Base-by-base conservation (phyloP, 2,797 vertebrate species). In the Microhierax caerulescens region DNA sequence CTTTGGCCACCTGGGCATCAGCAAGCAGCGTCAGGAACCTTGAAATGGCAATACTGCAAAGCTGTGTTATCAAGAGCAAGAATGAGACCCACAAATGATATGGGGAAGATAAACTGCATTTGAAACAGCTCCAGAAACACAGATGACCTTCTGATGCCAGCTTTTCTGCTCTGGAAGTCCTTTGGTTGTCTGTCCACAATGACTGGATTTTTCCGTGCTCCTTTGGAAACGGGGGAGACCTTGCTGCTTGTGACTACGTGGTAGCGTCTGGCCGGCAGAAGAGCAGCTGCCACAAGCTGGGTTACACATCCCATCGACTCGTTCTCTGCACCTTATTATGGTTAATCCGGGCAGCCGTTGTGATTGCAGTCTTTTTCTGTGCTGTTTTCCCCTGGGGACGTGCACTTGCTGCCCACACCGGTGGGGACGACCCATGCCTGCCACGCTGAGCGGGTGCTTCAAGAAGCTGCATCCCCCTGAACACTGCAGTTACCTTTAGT, bases 401-500 rank as follows among this genome's bases (percentile, higher is more conserved):
- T 56, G 36, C 48, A 12, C 60, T n/a, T 21, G 34, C 25, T 61
- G 51, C 82, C 50, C 54, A 32, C 48, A 1, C 7, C 18, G 5
- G 24, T 7, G n/a, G 25, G 24, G 43, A 43, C 45, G 4, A 54
- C 23, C 56, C 32, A 4, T 2, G 5, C 43, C 54, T 65, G 34
- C 30, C 28, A 3, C 22, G 1, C 59, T 11, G 18, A 65, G 61
- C 43, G 6, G 53, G 5, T 27, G 36, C 59, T 47, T 30, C 32
- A 2, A 5, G 65, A 53, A 7, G 39, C 11, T 27, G 7, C 15
- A n/a, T 13, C 56, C 37, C 41, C 4, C 36, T 32, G 32, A 56
- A 3, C 25, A 34, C 13, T 0, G n/a, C 23, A 22, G 1, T 10
- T 3, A 19, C 5, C 32, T 9, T 23, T 13, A 5, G 10, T 12